A percentile compares a stretch with the other conserved stretches of the same genome.
Evolutionary conservation across 2,797 vertebrate species (phyloP).

Genomic region (Tragelaphus oryx): DNA sequence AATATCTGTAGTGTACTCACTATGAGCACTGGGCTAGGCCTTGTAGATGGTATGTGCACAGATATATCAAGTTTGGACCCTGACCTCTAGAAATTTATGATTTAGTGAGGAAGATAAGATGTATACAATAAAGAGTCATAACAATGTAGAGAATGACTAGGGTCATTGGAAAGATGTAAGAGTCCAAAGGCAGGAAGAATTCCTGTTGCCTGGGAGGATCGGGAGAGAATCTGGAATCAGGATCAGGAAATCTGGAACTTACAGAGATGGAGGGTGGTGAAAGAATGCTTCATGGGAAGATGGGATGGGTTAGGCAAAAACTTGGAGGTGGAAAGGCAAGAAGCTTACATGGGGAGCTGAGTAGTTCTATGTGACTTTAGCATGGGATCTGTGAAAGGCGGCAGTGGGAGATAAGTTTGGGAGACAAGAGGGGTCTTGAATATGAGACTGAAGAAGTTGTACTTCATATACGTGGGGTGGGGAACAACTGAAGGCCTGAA

Average conservation of each 20-base stretch:
- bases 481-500: neutral
- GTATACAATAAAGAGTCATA: neutral
- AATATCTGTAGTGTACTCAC: neutral
- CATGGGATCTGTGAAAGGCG: neutral
- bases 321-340: neutral
- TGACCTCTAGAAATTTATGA: slow-evolving; percentile 19
- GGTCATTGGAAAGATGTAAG: neutral
- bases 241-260: neutral
- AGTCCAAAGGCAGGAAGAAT: slow-evolving; percentile 32
- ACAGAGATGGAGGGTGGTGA: neutral
- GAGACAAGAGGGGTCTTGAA: neutral
- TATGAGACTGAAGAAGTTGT: neutral
- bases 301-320: neutral
- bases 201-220: neutral
- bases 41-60: neutral
- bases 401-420: neutral
- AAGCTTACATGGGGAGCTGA: neutral
- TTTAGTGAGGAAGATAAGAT: neutral
- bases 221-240: neutral
- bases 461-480: neutral
- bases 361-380: neutral
- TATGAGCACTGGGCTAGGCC: neutral
- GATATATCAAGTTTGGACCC: neutral
- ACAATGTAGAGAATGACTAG: neutral
- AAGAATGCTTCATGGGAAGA: neutral